Base-by-base conservation (phyloP, 2,888 invertebrate genomes). In the Dasysyrphus tricinctus region DNA sequence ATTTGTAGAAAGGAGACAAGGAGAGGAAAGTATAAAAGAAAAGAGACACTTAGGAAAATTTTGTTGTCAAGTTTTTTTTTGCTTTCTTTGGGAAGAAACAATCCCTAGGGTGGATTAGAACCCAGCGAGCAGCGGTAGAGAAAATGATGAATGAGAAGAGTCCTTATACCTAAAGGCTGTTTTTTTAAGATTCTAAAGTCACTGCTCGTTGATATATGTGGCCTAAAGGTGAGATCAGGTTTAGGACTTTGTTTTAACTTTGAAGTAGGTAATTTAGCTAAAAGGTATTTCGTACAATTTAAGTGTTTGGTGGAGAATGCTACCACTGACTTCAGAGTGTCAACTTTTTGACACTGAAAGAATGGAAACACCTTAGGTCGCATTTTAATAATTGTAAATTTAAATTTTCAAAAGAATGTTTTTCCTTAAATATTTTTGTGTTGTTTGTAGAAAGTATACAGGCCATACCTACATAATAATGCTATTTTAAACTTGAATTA, bases 101-200 rank as follows among this genome's bases (percentile, higher is more conserved):
- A 63, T 80, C 84, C 59, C 72, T 44, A 54, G 80, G 84, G 84
- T 59, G 65, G 80, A 84, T 80, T 80, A 75, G 49, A 44, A 34
- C 19, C 56, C 32, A 44, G 16, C 29, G 37, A 76, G 59, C 29
- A 24, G 24, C 24, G 59, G 76, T 76, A 84, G 67, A 51, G 75
- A 73, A 76, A 80, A 24, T 84, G 84, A 84, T 56, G 80, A 80
- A 76, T 76, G 80, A 70, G 69, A 75, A 29, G 54, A 80, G 75
- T 72, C 75, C 57, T 72, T 12, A 19, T 24, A 34, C 59, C 80
- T 67, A 61, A 44, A 47, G 79, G 79, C 61, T 63, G 65, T 77
- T 77, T 44, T n/a, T 5, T 24, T 24, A 47, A 39, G 63, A 59
- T 54, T 29, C 73, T 49, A 49, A 72, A 54, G 32, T 37, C 32